Percentiles rank a stretch among this genome's conserved stretches.
Conservation (phyloP, 2,113 vertebrate species). For the Odobenus rosmarus region DNA sequence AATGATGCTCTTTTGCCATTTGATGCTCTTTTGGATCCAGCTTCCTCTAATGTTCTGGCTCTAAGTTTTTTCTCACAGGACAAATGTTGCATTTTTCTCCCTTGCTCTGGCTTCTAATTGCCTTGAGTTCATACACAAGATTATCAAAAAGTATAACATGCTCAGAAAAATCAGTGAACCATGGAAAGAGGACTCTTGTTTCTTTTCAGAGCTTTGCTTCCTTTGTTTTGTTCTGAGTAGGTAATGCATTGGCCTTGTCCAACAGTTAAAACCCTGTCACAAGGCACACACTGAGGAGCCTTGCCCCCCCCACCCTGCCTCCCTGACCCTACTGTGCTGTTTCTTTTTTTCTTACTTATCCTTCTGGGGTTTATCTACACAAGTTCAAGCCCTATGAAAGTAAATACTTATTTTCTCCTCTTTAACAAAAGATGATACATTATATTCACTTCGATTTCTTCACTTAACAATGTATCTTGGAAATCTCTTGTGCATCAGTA, state of each 20-base stretch:
- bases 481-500: neutral
- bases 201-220: neutral
- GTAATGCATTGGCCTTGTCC: neutral
- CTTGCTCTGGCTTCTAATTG: neutral
- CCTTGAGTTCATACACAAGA: neutral
- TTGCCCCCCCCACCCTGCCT: neutral
- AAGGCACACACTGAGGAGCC: neutral
- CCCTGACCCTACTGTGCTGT: neutral
- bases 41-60: neutral
- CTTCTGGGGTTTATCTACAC: neutral
- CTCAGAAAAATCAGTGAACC: neutral
- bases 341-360: neutral
- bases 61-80: neutral
- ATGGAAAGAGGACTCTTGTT: neutral
- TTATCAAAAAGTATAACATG: neutral
- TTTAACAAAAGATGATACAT: neutral
- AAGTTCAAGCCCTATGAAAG: neutral
- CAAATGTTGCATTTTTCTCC: neutral
- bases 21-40: neutral
- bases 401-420: neutral
- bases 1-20: neutral
- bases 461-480: neutral
- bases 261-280: neutral
- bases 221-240: neutral
- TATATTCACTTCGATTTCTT: neutral